Evolutionary conservation across 2,797 vertebrate genomes (phyloP).

Genomic region (Leptatherina wallacei): DNA sequence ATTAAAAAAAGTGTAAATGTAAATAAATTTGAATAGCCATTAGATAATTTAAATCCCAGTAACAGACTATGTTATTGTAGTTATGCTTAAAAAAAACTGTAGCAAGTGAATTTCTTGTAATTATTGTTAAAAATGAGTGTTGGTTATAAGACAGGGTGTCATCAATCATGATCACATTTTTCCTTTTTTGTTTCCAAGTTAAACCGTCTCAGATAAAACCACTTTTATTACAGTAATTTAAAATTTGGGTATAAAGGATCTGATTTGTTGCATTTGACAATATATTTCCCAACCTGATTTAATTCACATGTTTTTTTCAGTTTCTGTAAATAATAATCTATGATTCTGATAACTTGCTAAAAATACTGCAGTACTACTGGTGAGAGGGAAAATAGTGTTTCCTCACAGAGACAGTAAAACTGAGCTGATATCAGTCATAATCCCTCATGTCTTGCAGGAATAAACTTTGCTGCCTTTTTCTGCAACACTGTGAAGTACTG

Average conservation of each 20-base stretch:
- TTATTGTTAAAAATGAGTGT: no score
- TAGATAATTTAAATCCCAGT: slow-evolving; percentile 6
- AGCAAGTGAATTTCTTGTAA: no score
- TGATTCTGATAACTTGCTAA: slow-evolving; percentile 25
- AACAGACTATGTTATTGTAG: slow-evolving; percentile 22
- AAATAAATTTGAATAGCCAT: slow-evolving; percentile 30
- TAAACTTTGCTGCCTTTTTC: background rate
- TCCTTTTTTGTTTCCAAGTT: background rate
- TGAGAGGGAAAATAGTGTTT: slow-evolving; percentile 9
- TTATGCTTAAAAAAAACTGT: background rate
- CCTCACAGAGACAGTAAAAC: slow-evolving; percentile 1
- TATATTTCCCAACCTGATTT: background rate
- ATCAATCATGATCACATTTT: background rate
- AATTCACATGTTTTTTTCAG: background rate
- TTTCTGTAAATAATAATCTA: slow-evolving; percentile 56
- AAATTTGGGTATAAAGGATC: background rate
- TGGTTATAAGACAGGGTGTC: slow-evolving; percentile 4
- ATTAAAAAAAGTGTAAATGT: slow-evolving; percentile 32
- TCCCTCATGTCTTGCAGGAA: slow-evolving; percentile 10
- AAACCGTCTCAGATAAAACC: background rate
- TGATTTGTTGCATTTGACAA: background rate
- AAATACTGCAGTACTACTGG: slow-evolving; percentile 17
- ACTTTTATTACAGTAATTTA: background rate
- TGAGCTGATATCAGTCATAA: slow-evolving; percentile 17
- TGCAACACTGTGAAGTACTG: slow-evolving; percentile 10